Evolutionary conservation across 64 coral and sea anemone species (phyloP), one percentile per base, ranked within the genome.

Genomic region (Montipora cactus): DNA sequence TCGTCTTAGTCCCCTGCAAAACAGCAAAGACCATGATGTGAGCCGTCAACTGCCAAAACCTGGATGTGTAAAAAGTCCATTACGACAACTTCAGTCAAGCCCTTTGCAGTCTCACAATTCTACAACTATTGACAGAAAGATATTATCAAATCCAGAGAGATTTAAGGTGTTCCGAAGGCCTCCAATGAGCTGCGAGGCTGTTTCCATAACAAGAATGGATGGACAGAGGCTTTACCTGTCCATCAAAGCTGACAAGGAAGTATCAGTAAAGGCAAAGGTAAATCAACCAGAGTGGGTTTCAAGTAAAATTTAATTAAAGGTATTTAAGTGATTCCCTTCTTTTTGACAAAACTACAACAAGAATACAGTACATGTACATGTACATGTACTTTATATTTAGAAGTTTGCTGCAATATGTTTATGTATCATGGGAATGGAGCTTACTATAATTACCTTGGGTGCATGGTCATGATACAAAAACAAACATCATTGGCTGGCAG

Each of bases 191-290:
- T 92, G 87, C 70, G 94, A 95, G 12, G 62, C 82, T 51, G 77
- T 95, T 4, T 58, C 94, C 0, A 21, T 95, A 4, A 92, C 94
- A 51, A 91, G 79, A 59, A 92, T 23, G 5, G 90, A 95, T 89
- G 89, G 90, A 23, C 84, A 93, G 76, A 93, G 92, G 47, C 83
- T 93, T 66, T 93, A 93, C 13, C 64, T 89, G 73, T 89, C 87
- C 77, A 89, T 89, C 21, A 89, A 45, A 52, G 47, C 12, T 59
- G 87, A 76, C 11, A 89, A 53, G 11, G 44, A 72, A 4, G 82
- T 9, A 0, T 76, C 37, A 48, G 14, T 5, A 5, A 19, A 79
- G 8, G 28, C 76, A 7, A 79, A 77, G 87, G 87, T 89, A 9
- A 20, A 71, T 4, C 0, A 1, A 64, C 13, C 9, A 64, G 3